Evolutionary conservation across 2,797 vertebrate genomes (phyloP), one percentile per base, ranked within the genome.

Genomic region (Spinibarbus caldwelli): DNA sequence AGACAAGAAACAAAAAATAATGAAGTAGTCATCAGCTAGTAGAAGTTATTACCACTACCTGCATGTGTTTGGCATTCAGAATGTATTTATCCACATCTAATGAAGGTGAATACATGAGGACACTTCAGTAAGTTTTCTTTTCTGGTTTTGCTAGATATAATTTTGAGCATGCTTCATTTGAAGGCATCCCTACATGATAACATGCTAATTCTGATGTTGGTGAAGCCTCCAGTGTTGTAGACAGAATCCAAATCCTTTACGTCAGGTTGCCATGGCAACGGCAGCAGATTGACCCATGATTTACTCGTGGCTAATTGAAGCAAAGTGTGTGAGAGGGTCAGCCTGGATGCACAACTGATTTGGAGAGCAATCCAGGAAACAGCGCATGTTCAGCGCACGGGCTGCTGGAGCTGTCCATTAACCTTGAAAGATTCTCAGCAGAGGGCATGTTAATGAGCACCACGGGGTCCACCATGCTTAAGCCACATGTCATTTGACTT

Each of bases 241-340:
- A 59, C 36, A 78, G 64, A 62, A 71, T 49, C 23, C 29, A 49
- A 71, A 72, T 34, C 21, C 23, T 71, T 79, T 45, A 79, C 9
- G 21, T 79, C 76, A 85, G 38, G 83, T 79, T 79, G 29, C 54
- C 52, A 79, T 79, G 49, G 62, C 47, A 84, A 77, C 49, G 2
- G 29, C 52, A 85, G 47, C n/a, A 78, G 49, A 59, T 31, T 84
- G 83, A 78, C 83, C 64, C 36, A 59, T 59, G 83, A 78, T 71
- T 85, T 76, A 78, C 76, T 70, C 34, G 83, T 71, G 26, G 83
- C 38, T 85, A 62, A 85, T 64, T 79, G 66, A 85, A 84, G 76
- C 29, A n/a, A 79, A 71, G 66, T 71, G 76, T 79, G 66, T 26
- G 29, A 70, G 76, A 47, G n/a, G 76, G 83, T 72, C 76, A 72